These are phyloP conservation scores for Bellardia pandia DNA, from an alignment of 2,888 invertebrate species.

Conservation along the genomic window DNA sequence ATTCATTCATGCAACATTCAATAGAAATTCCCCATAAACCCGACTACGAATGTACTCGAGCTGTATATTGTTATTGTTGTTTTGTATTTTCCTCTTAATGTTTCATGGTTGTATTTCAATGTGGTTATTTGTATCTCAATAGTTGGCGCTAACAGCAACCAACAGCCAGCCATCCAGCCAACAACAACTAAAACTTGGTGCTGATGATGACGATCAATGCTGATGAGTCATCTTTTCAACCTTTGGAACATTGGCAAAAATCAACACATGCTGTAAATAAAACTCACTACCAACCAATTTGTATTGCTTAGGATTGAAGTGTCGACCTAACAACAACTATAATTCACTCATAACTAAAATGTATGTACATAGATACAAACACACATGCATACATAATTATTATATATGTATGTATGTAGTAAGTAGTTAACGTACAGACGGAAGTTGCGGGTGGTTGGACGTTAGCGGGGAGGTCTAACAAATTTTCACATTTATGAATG, in stretches of 20 bases:
- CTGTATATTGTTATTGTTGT: slow-evolving; percentile 1
- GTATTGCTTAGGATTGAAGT: slow-evolving; percentile 28
- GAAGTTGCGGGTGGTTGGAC: slow-evolving; percentile 18
- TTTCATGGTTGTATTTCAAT: slow-evolving; percentile 32
- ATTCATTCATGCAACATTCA: slow-evolving; percentile 9
- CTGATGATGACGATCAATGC: slow-evolving; percentile 39
- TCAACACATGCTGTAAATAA: slow-evolving; percentile 64
- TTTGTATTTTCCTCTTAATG: slow-evolving; percentile 20
- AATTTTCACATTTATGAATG: slow-evolving; percentile 71
- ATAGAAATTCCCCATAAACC: slow-evolving; percentile 46
- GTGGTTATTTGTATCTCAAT: background rate
- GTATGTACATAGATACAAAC: background rate
- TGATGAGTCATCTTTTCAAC: slow-evolving; percentile 70
- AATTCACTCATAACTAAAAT: slow-evolving; percentile 18
- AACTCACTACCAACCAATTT: slow-evolving; percentile 38
- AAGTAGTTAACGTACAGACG: slow-evolving; percentile 6
- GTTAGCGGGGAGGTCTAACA: slow-evolving; percentile 49
- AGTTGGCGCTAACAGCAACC: slow-evolving; percentile 61
- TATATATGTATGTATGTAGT: background rate
- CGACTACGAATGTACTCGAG: too few species aligned
- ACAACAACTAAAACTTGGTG: slow-evolving; percentile 13
- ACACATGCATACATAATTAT: too few species aligned
- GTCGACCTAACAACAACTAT: slow-evolving; percentile 43
- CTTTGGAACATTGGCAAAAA: slow-evolving; percentile 69
- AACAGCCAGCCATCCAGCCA: slow-evolving; percentile 20